These are phyloP conservation scores for Cranoglanis bouderius DNA, from an alignment of 2,113 vertebrate genomes.

Conservation along the genomic window DNA sequence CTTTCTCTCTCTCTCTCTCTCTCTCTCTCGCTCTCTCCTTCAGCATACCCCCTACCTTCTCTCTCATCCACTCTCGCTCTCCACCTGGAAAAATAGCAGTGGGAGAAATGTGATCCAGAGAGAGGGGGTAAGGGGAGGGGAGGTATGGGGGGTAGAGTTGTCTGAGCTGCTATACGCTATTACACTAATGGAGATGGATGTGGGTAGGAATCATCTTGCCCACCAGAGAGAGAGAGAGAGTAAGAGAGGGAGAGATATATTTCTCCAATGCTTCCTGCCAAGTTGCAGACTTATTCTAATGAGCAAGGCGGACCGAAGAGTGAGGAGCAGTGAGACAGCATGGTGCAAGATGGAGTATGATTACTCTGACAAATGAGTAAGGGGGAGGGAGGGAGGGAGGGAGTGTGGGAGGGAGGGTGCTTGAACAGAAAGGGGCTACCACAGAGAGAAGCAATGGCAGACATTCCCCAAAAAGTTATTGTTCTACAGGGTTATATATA, in stretches of 20 bases:
- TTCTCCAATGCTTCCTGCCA: conserved; percentile 58
- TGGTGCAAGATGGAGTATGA: conserved; percentile 35
- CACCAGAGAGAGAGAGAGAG: conserved; percentile 31
- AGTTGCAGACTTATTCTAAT: conserved; percentile 62
- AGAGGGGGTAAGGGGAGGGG: conserved; percentile 23
- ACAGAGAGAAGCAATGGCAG: background rate
- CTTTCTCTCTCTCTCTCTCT: conserved; percentile 25
- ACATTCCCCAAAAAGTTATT: background rate
- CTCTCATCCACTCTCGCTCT: conserved; percentile 40
- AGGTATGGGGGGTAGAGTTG: conserved; percentile 50
- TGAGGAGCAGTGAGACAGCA: conserved; percentile 33
- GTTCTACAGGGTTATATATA: conserved; percentile 36
- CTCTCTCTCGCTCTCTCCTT: background rate
- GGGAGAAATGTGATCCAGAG: conserved; percentile 68
- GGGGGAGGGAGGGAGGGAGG: conserved; percentile 32
- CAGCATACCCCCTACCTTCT: conserved; percentile 23
- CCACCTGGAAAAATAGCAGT: conserved; percentile 72
- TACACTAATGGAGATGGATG: conserved; percentile 78
- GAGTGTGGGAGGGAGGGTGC: conserved; percentile 7
- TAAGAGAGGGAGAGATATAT: conserved; percentile 49
- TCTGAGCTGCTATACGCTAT: conserved; percentile 56
- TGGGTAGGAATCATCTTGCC: conserved; percentile 67
- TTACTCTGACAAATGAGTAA: conserved; percentile 50
- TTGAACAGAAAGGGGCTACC: background rate
- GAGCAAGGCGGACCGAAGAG: conserved; percentile 42